Conservation (phyloP, 2,113 vertebrate genomes). For the Scalopus aquaticus region DNA sequence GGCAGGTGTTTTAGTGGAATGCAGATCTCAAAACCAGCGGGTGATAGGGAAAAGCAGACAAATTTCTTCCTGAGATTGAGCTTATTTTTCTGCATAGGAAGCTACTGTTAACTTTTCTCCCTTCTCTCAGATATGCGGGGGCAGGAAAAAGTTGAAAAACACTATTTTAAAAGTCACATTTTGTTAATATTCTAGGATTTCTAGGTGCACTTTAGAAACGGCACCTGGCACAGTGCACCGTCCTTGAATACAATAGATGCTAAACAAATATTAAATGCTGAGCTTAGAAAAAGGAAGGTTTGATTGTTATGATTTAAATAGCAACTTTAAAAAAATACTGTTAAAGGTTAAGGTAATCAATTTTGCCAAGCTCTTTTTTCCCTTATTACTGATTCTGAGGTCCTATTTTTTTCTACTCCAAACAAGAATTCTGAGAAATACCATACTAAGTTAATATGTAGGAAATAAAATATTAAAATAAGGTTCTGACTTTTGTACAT, state of each 20-base stretch:
- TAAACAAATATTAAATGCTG: neutral
- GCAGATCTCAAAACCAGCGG: neutral
- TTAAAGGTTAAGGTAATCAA: neutral
- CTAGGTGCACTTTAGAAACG: neutral
- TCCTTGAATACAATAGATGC: neutral
- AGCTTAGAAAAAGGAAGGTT: neutral
- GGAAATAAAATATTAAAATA: constrained; percentile 6
- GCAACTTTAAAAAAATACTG: constrained; percentile 4
- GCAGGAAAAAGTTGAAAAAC: neutral
- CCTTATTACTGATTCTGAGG: neutral
- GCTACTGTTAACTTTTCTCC: neutral
- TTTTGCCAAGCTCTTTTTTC: neutral
- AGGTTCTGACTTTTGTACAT: neutral
- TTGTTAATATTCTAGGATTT: constrained; percentile 8
- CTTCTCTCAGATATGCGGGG: neutral
- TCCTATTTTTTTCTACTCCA: neutral
- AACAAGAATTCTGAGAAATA: constrained; percentile 1
- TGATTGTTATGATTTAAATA: constrained; percentile 15
- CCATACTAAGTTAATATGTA: neutral
- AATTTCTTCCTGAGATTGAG: neutral
- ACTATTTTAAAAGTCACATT: neutral
- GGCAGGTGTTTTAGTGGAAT: neutral
- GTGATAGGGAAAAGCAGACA: neutral
- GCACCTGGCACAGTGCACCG: neutral
- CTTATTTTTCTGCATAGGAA: neutral